These are phyloP conservation scores for Porites rus DNA, from an alignment of 92 coral and sea anemone species.

Conservation along the genomic window DNA sequence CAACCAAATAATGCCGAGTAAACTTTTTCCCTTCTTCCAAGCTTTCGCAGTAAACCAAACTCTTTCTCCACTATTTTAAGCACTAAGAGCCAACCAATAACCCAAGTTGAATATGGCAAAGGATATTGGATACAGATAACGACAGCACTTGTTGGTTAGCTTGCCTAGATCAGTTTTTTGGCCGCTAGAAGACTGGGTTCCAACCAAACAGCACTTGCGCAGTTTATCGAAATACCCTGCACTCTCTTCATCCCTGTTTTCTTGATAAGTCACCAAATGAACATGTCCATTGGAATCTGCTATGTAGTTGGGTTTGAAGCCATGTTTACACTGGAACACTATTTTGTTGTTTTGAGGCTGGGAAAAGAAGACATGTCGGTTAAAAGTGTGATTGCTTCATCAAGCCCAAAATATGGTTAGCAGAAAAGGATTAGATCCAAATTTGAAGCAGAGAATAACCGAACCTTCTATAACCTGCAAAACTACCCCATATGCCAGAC, in stretches of 20 bases:
- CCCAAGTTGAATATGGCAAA: constrained; percentile 69
- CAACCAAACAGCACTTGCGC: constrained; percentile 33
- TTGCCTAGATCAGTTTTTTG: constrained; percentile 58
- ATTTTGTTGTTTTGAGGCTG: constrained; percentile 61
- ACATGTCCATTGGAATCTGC: constrained; percentile 85
- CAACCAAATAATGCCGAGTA: neutral
- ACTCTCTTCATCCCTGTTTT: constrained; percentile 48
- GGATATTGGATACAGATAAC: constrained; percentile 69
- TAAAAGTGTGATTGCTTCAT: neutral
- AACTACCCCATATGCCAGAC: no score
- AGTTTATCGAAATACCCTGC: neutral
- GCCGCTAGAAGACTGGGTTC: constrained; percentile 15
- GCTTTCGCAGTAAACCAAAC: neutral
- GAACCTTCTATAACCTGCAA: no score
- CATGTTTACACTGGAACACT: constrained; percentile 81
- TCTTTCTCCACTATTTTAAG: neutral
- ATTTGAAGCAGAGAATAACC: no score
- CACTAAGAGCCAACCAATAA: constrained; percentile 63
- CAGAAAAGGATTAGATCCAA: no score
- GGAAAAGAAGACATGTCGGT: neutral
- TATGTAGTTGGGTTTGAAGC: constrained; percentile 83
- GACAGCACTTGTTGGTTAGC: constrained; percentile 74
- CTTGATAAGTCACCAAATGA: constrained; percentile 78
- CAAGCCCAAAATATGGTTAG: no score
- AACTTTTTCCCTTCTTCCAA: neutral